Percentiles rank a stretch among this genome's conserved stretches.
These are phyloP conservation scores for Presbytis comata DNA, from an alignment of 2,797 vertebrate species.

Conservation along the genomic window DNA sequence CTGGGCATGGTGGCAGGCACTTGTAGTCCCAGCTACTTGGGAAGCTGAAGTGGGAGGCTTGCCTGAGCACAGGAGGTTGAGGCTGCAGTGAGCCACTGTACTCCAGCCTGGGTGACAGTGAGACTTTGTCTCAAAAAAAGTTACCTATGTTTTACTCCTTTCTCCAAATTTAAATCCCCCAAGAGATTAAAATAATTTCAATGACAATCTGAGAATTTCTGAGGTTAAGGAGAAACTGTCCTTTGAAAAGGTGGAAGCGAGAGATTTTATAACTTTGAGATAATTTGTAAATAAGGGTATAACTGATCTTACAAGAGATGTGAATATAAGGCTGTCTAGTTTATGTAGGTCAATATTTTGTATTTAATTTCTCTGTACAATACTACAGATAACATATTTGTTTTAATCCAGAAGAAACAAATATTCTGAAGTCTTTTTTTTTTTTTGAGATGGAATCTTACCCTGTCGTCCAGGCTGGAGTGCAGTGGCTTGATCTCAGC, in stretches of 20 bases:
- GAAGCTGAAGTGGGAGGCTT: too few species aligned
- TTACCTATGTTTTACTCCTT: not conserved
- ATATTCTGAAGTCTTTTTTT: not conserved
- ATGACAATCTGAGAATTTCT: conserved; percentile 20
- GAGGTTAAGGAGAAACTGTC: conserved; percentile 23
- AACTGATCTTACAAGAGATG: conserved; percentile 15
- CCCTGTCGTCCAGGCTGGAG: too few species aligned
- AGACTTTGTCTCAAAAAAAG: not conserved
- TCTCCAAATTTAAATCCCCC: not conserved
- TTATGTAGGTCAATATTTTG: not conserved
- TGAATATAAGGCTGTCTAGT: not conserved
- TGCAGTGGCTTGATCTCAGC: too few species aligned
- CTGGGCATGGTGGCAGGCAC: too few species aligned
- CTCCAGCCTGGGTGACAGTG: too few species aligned
- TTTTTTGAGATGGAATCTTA: too few species aligned
- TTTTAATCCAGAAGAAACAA: conserved; percentile 45
- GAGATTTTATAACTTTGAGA: conserved; percentile 42
- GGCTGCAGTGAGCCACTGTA: too few species aligned
- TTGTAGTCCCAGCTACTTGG: too few species aligned
- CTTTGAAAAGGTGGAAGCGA: conserved; percentile 31
- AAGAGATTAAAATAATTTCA: conserved; percentile 51
- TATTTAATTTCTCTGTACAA: conserved; percentile 27
- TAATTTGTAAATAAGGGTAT: conserved; percentile 38
- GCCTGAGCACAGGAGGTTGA: too few species aligned
- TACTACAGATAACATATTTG: conserved; percentile 13